Conservation (phyloP, 2,888 invertebrate genomes). For the Trachelus troglodyta region DNA sequence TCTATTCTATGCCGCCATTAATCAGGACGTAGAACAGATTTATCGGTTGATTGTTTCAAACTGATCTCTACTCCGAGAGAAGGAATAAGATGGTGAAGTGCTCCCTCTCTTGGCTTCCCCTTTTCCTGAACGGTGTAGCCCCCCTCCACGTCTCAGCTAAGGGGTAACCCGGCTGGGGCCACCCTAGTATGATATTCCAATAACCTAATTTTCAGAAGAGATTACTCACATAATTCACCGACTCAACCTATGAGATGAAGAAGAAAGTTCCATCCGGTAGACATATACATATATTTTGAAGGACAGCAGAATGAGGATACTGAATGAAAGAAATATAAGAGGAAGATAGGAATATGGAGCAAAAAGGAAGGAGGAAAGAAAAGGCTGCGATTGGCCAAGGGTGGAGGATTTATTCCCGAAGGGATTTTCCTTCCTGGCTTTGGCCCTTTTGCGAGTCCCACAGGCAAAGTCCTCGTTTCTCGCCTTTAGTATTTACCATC, state of each 20-base stretch:
- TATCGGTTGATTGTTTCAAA: constrained; percentile 25
- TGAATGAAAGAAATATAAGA: constrained; percentile 6
- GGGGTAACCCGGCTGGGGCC: constrained; percentile 15
- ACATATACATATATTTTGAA: neutral
- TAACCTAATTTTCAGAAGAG: constrained; percentile 47
- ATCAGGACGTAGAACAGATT: constrained; percentile 21
- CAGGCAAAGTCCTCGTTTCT: neutral
- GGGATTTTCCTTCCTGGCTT: neutral
- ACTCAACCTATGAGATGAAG: neutral
- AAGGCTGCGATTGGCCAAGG: constrained; percentile 9
- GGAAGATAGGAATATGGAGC: constrained; percentile 58
- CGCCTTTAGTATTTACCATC: neutral
- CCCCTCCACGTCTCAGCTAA: neutral
- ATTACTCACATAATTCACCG: constrained; percentile 45
- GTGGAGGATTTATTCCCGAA: constrained; percentile 6
- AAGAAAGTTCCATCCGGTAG: neutral
- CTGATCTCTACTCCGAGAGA: constrained; percentile 6
- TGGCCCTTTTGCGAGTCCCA: neutral
- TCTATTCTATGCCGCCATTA: constrained; percentile 11
- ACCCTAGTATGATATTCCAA: constrained; percentile 28
- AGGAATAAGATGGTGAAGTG: neutral
- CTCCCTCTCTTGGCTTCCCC: neutral
- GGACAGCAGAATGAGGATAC: neutral
- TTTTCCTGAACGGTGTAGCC: neutral
- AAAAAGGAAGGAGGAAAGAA: constrained; percentile 24